Evolutionary conservation across 2,888 invertebrate species (phyloP), one percentile per base, ranked within the genome.

Genomic region (Euspilapteryx auroguttella): DNA sequence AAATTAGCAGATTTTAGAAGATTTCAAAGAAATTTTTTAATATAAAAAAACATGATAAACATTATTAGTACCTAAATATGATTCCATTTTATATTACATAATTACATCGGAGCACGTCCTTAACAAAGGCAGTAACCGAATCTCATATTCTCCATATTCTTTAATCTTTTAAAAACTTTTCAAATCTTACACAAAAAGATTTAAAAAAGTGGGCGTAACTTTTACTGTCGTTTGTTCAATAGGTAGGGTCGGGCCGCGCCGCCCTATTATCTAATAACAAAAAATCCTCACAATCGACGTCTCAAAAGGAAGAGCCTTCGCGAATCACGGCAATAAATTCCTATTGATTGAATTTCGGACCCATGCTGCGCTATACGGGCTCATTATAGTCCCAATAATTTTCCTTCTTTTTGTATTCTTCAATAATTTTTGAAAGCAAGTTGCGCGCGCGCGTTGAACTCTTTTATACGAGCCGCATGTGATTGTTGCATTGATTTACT

Each of bases 311-410:
- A 56, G 57, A 54, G 49, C 66, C 68, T 64, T 62, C 55, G 71
- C 73, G 55, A 73, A 75, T 71, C 55, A 59, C 55, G 64, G 58
- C 62, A 73, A 75, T 73, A 75, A 71, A 75, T 69, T 69, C 51
- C 53, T 61, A 56, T 71, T 71, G 71, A 73, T 73, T 61, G 65
- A 65, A 66, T 65, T 68, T 65, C 47, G 71, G 71, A 66, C 66
- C 58, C 73, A 64, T 59, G 75, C 75, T 68, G 71, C 21, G 68
- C 50, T 49, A 76, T 75, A 66, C 57, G 76, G 76, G 75, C 62
- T 66, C 64, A 75, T 76, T 76, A 75, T 75, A 53, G 39, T 42
- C 40, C 35, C 49, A 39, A 61, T 62, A 55, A 64, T 66, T 65
- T 65, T 41, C 24, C 28, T 36, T 49, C 55, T 64, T 62, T 61